Percentiles rank a stretch among this genome's conserved stretches.
Conservation (phyloP, 2,797 vertebrate genomes). For the Cuniculus paca region DNA sequence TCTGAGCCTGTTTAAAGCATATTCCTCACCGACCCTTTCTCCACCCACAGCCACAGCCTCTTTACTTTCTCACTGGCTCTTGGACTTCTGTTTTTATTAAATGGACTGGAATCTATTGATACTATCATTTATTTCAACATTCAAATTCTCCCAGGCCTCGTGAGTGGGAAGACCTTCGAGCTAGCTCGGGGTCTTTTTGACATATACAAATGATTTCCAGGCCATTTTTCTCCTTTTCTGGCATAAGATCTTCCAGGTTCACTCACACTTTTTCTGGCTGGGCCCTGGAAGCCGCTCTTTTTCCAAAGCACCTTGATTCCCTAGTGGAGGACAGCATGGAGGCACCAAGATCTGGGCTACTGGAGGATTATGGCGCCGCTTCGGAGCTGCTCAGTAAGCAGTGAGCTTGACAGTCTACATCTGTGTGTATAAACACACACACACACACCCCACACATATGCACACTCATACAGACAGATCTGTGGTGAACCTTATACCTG, state of each 20-base stretch:
- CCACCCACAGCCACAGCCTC: neutral
- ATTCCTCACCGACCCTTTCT: neutral
- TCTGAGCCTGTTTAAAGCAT: neutral
- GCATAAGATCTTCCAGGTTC: neutral
- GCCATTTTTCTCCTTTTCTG: conserved; percentile 4
- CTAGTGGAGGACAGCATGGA: neutral
- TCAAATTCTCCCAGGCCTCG: neutral
- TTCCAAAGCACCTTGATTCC: neutral
- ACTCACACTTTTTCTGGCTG: neutral
- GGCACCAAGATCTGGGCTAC: neutral
- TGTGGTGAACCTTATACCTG: neutral
- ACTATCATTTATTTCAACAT: neutral
- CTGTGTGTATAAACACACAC: neutral
- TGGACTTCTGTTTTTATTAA: neutral
- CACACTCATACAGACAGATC: neutral
- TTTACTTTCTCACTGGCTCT: neutral
- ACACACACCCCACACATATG: neutral
- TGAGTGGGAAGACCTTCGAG: neutral
- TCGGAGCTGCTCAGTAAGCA: neutral
- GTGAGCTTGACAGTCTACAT: neutral
- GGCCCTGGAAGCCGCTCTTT: neutral
- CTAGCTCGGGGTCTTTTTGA: neutral
- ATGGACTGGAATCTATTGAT: neutral
- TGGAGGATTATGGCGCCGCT: neutral
- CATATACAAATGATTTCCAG: neutral